A percentile compares a stretch with the other conserved stretches of the same genome.
These are phyloP conservation scores for Paramisgurnus dabryanus DNA, from an alignment of 2,113 vertebrate genomes.

Conservation along the genomic window DNA sequence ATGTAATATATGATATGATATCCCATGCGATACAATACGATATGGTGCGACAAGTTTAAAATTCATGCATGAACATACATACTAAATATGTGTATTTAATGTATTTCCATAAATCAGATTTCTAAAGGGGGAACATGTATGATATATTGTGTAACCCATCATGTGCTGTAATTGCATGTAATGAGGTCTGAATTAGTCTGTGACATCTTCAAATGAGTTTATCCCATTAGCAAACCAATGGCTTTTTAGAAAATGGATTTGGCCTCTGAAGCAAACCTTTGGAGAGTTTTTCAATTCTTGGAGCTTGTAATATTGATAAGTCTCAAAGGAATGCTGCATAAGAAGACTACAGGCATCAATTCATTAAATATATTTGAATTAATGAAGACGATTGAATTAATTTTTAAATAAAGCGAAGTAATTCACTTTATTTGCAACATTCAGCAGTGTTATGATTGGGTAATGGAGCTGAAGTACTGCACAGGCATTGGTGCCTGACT, in stretches of 20 bases:
- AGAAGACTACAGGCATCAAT: constrained; percentile 47
- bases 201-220: constrained; percentile 12
- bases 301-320: constrained; percentile 43
- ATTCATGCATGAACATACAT: no score
- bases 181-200: constrained; percentile 29
- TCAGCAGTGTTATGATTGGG: constrained; percentile 13
- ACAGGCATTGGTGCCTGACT: not conserved
- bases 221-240: constrained; percentile 35
- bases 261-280: constrained; percentile 36
- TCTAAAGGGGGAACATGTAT: not conserved
- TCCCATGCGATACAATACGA: no score
- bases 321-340: constrained; percentile 39
- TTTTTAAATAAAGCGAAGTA: constrained; percentile 43
- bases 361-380: constrained; percentile 52
- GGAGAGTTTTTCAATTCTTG: constrained; percentile 15
- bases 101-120: not conserved
- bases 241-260: constrained; percentile 39
- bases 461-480: not conserved
- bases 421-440: constrained; percentile 35
- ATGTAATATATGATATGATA: no score
- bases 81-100: no score
- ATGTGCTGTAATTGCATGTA: constrained; percentile 9
- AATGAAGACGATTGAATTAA: constrained; percentile 41
- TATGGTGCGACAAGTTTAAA: no score
- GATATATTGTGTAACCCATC: not conserved